phyloP scores from a whole-genome alignment of 1,140 invertebrate genomes.

The Tetragnatha versicolor region DNA sequence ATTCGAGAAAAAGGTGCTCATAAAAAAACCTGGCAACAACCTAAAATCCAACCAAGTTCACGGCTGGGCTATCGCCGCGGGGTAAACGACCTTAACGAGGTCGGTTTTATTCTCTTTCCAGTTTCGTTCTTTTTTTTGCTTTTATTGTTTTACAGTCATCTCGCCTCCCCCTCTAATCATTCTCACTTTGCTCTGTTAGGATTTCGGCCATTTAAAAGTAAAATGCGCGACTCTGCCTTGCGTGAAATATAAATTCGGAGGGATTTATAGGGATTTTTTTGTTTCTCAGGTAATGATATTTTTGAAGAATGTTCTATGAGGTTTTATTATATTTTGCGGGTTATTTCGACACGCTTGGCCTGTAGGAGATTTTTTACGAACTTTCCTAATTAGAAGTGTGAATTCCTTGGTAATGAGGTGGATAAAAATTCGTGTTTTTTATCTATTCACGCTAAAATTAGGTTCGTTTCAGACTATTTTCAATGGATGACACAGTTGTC shows the following conservation, averaged over 20 bases:
- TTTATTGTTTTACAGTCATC: neutral
- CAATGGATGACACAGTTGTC: too few relatives aligned
- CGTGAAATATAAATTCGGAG: conserved; percentile 5
- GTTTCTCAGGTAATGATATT: too few relatives aligned
- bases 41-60: conserved; percentile 11
- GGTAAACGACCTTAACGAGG: conserved; percentile 41
- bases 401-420: too few relatives aligned
- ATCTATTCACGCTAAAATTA: too few relatives aligned
- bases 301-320: too few relatives aligned
- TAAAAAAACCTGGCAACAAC: neutral
- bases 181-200: conserved; percentile 16
- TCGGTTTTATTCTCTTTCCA: conserved; percentile 2
- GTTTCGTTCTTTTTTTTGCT: conserved; percentile 9
- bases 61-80: conserved; percentile 27
- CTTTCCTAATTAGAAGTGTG: too few relatives aligned
- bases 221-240: neutral
- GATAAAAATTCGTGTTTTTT: too few relatives aligned
- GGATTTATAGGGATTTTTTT: neutral
- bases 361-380: too few relatives aligned
- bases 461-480: too few relatives aligned
- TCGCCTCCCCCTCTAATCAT: neutral
- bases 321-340: too few relatives aligned
- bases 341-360: too few relatives aligned
- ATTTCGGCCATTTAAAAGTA: conserved; percentile 1
- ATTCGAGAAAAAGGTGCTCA: neutral